Evolutionary conservation across 2,113 vertebrate genomes (phyloP).

Genomic region (Cheilinus undulatus): DNA sequence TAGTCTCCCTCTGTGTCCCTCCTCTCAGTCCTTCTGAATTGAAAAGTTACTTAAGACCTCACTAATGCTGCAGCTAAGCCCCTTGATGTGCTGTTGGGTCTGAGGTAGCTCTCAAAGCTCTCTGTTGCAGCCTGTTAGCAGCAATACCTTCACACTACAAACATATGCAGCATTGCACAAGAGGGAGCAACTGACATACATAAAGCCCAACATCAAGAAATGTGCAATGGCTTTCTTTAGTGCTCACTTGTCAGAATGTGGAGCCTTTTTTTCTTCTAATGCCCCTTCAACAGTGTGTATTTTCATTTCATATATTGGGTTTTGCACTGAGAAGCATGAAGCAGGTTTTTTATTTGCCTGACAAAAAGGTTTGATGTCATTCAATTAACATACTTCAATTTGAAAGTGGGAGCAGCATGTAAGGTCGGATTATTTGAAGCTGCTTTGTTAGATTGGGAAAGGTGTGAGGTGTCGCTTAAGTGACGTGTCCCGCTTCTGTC

Average conservation of each 20-base stretch:
- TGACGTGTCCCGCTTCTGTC: conserved; percentile 52
- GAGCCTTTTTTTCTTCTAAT: conserved; percentile 1
- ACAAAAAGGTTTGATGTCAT: conserved; percentile 22
- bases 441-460: conserved; percentile 48
- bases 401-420: conserved; percentile 3
- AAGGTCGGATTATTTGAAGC: conserved; percentile 39
- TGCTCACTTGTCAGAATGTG: conserved; percentile 27
- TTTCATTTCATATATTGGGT: neutral
- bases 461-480: conserved; percentile 67
- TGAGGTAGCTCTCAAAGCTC: conserved; percentile 30
- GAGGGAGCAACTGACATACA: conserved; percentile 26
- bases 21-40: conserved; percentile 44
- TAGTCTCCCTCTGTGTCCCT: conserved; percentile 50
- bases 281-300: conserved; percentile 3
- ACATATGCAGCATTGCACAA: conserved; percentile 26
- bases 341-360: neutral
- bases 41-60: conserved; percentile 60
- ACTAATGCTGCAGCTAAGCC: conserved; percentile 53
- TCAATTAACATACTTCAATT: conserved; percentile 18
- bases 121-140: conserved; percentile 35
- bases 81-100: conserved; percentile 57
- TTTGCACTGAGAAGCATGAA: neutral
- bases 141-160: conserved; percentile 18
- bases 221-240: conserved; percentile 29
- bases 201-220: conserved; percentile 30